Base-by-base conservation (phyloP, 2,888 invertebrate species). In the Cynaeus angustus region DNA sequence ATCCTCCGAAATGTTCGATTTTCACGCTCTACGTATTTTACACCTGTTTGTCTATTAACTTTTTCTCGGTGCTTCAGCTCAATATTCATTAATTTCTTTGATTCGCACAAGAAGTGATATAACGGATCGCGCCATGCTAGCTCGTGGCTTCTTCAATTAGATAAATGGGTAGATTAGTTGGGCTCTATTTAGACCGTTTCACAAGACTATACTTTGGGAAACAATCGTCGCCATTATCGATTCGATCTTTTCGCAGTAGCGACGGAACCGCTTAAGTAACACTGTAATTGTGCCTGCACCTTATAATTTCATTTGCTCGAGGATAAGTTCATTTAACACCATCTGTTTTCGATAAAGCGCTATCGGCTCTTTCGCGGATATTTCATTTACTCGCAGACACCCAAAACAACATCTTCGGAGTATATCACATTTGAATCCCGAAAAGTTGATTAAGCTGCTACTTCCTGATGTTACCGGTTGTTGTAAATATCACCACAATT, bases 271-370 rank as follows among this genome's bases (percentile, higher is more conserved):
- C 78, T 81, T 78, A 76, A 78, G 77, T 71, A 77, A 74, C 75
- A 76, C 78, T 76, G 79, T 80, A 81, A 82, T 81, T 81, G 81
- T 74, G 75, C 74, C 73, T 78, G 76, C 78, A 81, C 81, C 80
- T 81, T 81, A 78, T 82, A 82, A 81, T 82, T 81, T 80, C 78
- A 80, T 79, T 79, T 78, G 80, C 81, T 79, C 72, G 75, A 74
- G 79, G 80, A 80, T 78, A 80, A 77, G 76, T 80, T 79, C 80
- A 78, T 80, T 82, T 82, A 80, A 80, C 79, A 80, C 80, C 80
- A 80, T 79, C 80, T 81, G 77, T 74, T 78, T 74, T 72, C 70
- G 67, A 70, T 70, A 70, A 68, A 69, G 43, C 72, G 68, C 71
- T 58, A 71, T 71, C 71, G 70, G 70, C 66, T 46, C 9, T 61